These are phyloP conservation scores for Epizoanthus fatuus DNA, from an alignment of 92 coral and sea anemone genomes.

Conservation along the genomic window DNA sequence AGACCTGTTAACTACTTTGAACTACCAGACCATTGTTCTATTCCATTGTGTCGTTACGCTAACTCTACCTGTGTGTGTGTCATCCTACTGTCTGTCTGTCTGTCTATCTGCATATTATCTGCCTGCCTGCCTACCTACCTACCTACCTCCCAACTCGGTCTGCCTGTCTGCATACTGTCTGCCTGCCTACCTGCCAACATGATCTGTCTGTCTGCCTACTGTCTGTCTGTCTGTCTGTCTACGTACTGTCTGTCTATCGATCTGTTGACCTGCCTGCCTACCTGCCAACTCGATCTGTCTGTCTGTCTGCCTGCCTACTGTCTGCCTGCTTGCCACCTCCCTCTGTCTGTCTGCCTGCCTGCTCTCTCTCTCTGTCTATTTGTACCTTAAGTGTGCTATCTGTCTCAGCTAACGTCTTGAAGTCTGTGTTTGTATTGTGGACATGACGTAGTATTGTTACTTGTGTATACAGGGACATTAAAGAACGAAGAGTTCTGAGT, in stretches of 20 bases:
- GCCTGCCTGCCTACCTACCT: background rate
- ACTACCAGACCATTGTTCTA: too few species aligned
- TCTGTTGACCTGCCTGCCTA: too few species aligned
- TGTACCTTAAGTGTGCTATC: too few species aligned
- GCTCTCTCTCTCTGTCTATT: background rate
- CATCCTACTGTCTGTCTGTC: too few species aligned
- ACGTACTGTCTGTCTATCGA: too few species aligned
- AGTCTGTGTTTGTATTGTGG: background rate
- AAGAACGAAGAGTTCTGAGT: conserved; percentile 82
- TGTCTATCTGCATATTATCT: background rate
- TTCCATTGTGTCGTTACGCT: too few species aligned
- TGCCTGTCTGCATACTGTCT: background rate
- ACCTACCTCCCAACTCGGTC: background rate
- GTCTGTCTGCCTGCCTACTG: too few species aligned
- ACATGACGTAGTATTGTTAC: conserved; percentile 31
- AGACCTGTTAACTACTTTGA: too few species aligned
- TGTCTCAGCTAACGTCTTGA: background rate
- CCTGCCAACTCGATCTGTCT: too few species aligned
- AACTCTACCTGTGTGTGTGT: too few species aligned
- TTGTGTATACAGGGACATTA: conserved; percentile 78
- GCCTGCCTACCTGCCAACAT: background rate
- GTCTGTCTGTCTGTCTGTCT: background rate
- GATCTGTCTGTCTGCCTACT: background rate
- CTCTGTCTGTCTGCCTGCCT: background rate
- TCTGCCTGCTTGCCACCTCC: too few species aligned